Conservation (phyloP, 2,113 vertebrate genomes). For the Sprattus sprattus region DNA sequence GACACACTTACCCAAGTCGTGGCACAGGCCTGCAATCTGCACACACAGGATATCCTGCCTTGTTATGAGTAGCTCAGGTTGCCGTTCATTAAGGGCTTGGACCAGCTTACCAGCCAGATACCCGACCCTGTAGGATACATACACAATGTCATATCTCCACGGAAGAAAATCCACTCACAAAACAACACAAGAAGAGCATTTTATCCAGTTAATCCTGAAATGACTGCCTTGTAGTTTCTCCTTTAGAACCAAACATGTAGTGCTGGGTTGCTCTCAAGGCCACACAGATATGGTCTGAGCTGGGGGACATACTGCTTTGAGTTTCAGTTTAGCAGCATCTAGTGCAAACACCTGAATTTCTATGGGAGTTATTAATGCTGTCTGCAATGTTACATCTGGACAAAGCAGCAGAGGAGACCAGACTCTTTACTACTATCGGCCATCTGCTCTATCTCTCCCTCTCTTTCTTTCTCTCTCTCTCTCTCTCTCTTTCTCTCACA, state of each 20-base stretch:
- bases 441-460: too few species aligned
- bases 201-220: background rate
- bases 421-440: background rate
- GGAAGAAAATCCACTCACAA: background rate
- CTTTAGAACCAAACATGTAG: background rate
- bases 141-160: background rate
- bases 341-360: background rate
- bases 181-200: background rate
- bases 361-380: background rate
- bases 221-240: background rate
- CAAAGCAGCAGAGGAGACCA: background rate
- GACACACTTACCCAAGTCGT: constrained; percentile 81
- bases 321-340: background rate
- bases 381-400: background rate
- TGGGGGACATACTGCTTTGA: background rate
- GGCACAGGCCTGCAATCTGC: constrained; percentile 93
- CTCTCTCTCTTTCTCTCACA: too few species aligned
- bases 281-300: background rate
- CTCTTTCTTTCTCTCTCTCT: too few species aligned
- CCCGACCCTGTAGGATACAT: constrained; percentile 70
- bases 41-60: constrained; percentile 85
- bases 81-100: constrained; percentile 71
- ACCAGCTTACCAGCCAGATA: constrained; percentile 82
- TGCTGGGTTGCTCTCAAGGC: background rate
- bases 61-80: constrained; percentile 82